These are phyloP conservation scores for Nemurella pictetii DNA, from an alignment of 2,888 invertebrate genomes.

Conservation along the genomic window DNA sequence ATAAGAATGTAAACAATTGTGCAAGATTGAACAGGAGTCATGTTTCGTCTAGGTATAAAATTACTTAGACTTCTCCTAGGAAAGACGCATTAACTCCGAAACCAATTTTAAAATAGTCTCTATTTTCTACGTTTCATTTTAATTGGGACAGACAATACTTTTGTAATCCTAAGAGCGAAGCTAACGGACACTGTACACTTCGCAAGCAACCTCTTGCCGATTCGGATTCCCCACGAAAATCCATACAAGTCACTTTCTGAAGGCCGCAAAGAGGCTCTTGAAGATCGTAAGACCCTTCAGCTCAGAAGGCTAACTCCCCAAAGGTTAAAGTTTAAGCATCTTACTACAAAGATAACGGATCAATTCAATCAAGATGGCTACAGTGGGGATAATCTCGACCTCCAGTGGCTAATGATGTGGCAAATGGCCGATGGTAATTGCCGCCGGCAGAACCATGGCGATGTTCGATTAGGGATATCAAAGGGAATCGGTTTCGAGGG, in stretches of 20 bases:
- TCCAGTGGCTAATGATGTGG: constrained; percentile 20
- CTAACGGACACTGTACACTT: not conserved
- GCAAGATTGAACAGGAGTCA: too few species aligned
- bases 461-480: constrained; percentile 8
- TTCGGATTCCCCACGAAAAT: not conserved
- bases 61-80: too few species aligned
- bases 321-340: not conserved
- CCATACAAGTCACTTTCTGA: not conserved
- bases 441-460: not conserved
- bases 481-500: not conserved
- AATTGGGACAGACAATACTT: not conserved
- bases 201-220: not conserved
- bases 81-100: too few species aligned
- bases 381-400: constrained; percentile 13
- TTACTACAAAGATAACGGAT: constrained; percentile 16
- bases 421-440: constrained; percentile 5
- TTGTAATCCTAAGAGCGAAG: not conserved
- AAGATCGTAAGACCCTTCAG: not conserved
- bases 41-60: too few species aligned
- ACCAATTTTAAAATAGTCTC: too few species aligned
- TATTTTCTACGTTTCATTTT: not conserved
- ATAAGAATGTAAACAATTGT: too few species aligned
- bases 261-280: not conserved
- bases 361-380: constrained; percentile 23
- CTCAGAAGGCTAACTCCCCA: not conserved